phyloP scores from a whole-genome alignment of 2,797 vertebrate species.

The Thripadectes ignobilis region DNA sequence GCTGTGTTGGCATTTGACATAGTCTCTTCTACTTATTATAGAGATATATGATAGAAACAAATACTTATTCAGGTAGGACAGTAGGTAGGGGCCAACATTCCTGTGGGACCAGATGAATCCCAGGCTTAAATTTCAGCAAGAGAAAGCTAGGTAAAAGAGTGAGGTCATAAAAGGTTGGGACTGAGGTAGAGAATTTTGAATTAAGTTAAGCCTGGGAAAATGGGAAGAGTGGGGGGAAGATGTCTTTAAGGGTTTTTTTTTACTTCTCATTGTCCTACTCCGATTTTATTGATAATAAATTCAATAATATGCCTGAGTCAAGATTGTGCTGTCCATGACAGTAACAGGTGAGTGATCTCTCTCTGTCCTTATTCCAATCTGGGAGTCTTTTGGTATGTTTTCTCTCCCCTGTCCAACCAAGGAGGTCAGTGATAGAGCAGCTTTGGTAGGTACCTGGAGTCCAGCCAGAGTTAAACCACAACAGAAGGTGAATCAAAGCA shows the following conservation, averaged over 20 bases:
- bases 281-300: background rate
- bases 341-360: background rate
- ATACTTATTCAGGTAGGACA: background rate
- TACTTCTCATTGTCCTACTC: background rate
- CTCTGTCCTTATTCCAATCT: rapidly evolving
- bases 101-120: background rate
- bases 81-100: background rate
- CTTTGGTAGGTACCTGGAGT: rapidly evolving
- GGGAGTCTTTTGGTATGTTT: rapidly evolving
- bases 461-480: background rate
- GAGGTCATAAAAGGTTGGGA: background rate
- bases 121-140: background rate
- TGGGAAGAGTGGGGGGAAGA: background rate
- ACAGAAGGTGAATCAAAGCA: background rate
- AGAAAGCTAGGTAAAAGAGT: background rate
- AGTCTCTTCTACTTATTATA: background rate
- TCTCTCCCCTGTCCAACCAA: background rate
- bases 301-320: background rate
- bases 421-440: background rate
- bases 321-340: background rate
- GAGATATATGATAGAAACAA: background rate
- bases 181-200: too few relatives aligned
- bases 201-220: background rate
- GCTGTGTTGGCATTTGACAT: background rate
- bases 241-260: background rate